phyloP scores from a whole-genome alignment of 2,888 invertebrate species.

The Colletes collaris region DNA sequence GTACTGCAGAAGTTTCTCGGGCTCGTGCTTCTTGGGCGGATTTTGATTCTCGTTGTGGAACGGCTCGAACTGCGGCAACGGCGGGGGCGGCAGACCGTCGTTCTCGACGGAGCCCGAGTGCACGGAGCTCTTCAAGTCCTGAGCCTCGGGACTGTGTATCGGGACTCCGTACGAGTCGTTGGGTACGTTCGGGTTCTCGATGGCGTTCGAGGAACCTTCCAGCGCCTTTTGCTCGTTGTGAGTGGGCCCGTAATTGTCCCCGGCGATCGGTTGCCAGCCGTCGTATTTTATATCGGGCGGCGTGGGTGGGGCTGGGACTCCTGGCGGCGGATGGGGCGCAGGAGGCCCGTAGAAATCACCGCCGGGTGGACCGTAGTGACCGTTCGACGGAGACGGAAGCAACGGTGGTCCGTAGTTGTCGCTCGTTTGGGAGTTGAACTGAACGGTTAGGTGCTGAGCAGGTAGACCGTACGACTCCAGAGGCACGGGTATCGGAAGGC shows the following conservation, averaged over 20 bases:
- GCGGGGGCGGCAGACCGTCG: constrained; percentile 79
- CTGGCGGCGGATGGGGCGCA: constrained; percentile 87
- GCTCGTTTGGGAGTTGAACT: constrained; percentile 71
- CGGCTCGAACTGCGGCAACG: constrained; percentile 78
- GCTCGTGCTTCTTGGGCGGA: constrained; percentile 16
- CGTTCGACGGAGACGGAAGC: constrained; percentile 28
- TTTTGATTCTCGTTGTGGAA: constrained; percentile 72
- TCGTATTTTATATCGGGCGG: constrained; percentile 91
- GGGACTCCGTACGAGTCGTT: constrained; percentile 85
- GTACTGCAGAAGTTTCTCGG: constrained; percentile 43
- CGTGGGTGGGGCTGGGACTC: constrained; percentile 89
- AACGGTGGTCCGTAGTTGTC: constrained; percentile 71
- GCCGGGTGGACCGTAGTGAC: constrained; percentile 78
- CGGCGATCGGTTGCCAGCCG: constrained; percentile 93
- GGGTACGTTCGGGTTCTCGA: constrained; percentile 73
- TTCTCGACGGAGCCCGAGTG: constrained; percentile 70
- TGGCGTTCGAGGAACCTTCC: constrained; percentile 17
- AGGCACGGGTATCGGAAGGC: constrained; percentile 75
- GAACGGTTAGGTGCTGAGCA: constrained; percentile 64
- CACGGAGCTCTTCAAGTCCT: constrained; percentile 76
- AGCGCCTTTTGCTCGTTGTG: constrained; percentile 56
- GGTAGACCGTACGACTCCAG: constrained; percentile 81
- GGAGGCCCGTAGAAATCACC: constrained; percentile 85
- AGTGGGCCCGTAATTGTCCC: constrained; percentile 72
- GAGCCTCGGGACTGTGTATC: constrained; percentile 77